Evolutionary conservation across 1,140 invertebrate genomes (phyloP).

Genomic region (Philotrypesis tridentata): DNA sequence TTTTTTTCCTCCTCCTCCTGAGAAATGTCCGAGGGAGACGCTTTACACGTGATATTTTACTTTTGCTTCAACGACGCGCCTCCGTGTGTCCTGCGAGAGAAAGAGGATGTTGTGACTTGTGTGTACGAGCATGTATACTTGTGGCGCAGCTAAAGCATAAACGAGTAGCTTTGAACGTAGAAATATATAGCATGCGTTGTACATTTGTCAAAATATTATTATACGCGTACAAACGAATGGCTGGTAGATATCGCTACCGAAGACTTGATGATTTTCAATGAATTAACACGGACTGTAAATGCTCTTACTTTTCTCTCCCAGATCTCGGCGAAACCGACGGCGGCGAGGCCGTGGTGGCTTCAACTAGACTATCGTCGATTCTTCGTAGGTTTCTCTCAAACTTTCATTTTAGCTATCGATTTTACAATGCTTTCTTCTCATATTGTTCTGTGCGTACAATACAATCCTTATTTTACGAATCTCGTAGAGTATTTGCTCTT

Average conservation of each 20-base stretch:
- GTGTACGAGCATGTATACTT: too few relatives aligned
- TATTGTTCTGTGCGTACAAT: too few relatives aligned
- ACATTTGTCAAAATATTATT: too few relatives aligned
- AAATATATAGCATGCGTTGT: too few relatives aligned
- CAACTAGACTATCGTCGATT: constrained; percentile 39
- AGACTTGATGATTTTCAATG: too few relatives aligned
- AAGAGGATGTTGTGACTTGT: neutral
- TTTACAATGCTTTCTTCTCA: neutral
- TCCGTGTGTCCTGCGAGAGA: neutral
- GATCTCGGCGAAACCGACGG: constrained; percentile 34
- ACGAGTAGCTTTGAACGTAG: too few relatives aligned
- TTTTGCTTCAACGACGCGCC: neutral
- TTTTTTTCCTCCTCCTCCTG: neutral
- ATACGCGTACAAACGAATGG: too few relatives aligned
- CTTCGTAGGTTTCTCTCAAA: constrained; percentile 35
- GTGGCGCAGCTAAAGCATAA: too few relatives aligned
- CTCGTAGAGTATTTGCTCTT: too few relatives aligned
- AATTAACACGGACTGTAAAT: neutral
- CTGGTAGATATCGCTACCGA: too few relatives aligned
- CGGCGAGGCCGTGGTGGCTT: constrained; percentile 36
- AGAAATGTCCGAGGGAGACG: neutral
- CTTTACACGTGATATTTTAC: neutral
- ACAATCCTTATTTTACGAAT: too few relatives aligned
- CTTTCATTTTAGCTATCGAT: neutral
- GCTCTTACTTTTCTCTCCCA: neutral